A percentile compares a stretch with the other conserved stretches of the same genome.
Conservation (phyloP, 2,888 invertebrate genomes). For the Cyclophora albipunctata region DNA sequence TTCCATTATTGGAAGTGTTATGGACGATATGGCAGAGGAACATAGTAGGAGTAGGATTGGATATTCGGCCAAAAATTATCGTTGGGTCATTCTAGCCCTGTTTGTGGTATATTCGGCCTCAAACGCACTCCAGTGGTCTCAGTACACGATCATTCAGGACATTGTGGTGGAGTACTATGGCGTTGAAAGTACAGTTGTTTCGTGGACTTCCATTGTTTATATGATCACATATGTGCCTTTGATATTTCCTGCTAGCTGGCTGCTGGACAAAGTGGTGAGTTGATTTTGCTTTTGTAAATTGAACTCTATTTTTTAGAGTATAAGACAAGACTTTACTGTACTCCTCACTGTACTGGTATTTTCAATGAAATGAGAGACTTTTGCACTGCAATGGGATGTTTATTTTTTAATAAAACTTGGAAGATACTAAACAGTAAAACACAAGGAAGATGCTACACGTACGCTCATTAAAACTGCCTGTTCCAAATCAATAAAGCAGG, state of each 20-base stretch:
- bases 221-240: constrained; percentile 98
- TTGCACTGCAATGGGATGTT: too few relatives aligned
- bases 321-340: too few relatives aligned
- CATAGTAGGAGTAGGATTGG: constrained; percentile 5
- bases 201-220: constrained; percentile 98
- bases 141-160: constrained; percentile 93
- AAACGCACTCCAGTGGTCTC: constrained; percentile 97
- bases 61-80: constrained; percentile 32
- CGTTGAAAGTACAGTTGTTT: constrained; percentile 81
- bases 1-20: constrained; percentile 40
- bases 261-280: constrained; percentile 93
- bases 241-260: constrained; percentile 97
- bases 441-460: too few relatives aligned
- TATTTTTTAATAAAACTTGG: too few relatives aligned
- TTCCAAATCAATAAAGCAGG: too few relatives aligned
- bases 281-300: constrained; percentile 3
- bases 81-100: constrained; percentile 88
- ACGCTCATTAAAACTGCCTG: too few relatives aligned
- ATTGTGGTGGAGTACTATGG: constrained; percentile 84
- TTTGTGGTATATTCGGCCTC: constrained; percentile 92
- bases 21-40: constrained; percentile 35
- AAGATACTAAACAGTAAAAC: too few relatives aligned
- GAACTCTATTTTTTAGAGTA: not conserved
- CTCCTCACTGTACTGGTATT: too few relatives aligned
- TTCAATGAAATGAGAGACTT: too few relatives aligned